phyloP scores from a whole-genome alignment of 1,140 invertebrate genomes.

The Bombus difficillimus region DNA sequence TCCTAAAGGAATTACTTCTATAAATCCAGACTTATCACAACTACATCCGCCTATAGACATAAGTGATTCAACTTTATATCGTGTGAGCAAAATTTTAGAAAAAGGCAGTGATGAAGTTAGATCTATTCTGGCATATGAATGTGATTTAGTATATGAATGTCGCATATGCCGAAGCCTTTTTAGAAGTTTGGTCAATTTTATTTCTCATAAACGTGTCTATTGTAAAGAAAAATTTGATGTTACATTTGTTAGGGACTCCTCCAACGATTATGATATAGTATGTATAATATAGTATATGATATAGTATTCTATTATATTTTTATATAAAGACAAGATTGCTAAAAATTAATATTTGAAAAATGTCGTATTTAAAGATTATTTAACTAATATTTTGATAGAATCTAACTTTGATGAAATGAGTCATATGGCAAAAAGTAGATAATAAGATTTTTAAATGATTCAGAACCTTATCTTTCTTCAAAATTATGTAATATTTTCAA shows the following conservation, averaged over 20 bases:
- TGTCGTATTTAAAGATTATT: neutral
- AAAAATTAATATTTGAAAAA: neutral
- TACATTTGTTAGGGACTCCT: constrained; percentile 74
- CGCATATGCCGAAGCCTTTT: constrained; percentile 92
- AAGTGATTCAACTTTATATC: constrained; percentile 85
- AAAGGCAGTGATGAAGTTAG: constrained; percentile 84
- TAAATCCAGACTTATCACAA: constrained; percentile 83
- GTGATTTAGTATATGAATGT: constrained; percentile 93
- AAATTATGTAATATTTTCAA: neutral
- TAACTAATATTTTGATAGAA: neutral
- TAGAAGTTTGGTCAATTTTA: constrained; percentile 91
- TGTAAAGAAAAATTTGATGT: constrained; percentile 85
- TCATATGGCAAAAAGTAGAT: neutral
- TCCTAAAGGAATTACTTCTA: neutral
- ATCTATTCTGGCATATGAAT: constrained; percentile 89
- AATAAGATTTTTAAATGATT: neutral
- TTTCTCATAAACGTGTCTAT: constrained; percentile 92
- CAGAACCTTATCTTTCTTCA: neutral
- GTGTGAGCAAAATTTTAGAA: constrained; percentile 79
- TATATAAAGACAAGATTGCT: neutral
- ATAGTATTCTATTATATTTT: constrained; percentile 41
- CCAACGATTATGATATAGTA: constrained; percentile 78
- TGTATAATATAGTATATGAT: constrained; percentile 83
- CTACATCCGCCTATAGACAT: constrained; percentile 86
- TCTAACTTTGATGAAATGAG: neutral